These are phyloP conservation scores for Condylostylus longicornis DNA, from an alignment of 1,140 invertebrate genomes.

Conservation along the genomic window DNA sequence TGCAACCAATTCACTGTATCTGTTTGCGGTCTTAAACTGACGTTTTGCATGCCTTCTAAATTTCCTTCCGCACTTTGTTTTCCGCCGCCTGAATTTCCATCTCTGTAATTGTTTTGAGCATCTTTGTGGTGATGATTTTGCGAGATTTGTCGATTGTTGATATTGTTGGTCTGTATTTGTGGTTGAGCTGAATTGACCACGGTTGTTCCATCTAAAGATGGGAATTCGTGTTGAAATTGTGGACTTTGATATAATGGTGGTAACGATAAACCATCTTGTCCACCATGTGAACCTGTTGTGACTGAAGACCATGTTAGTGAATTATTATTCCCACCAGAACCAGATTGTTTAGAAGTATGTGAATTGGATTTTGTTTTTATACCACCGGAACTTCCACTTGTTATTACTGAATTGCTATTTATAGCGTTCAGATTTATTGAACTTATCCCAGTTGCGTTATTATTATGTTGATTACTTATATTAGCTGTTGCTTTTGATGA, in stretches of 20 bases:
- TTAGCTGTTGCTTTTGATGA: background rate
- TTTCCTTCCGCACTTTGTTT: background rate
- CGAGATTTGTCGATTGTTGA: no score
- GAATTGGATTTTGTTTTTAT: slow-evolving; percentile 2
- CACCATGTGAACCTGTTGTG: slow-evolving; percentile 16
- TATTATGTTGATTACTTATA: background rate
- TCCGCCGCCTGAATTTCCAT: slow-evolving; percentile 8
- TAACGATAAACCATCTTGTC: slow-evolving; percentile 8
- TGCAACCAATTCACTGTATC: slow-evolving; percentile 28
- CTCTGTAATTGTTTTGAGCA: slow-evolving; percentile 9
- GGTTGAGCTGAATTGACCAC: slow-evolving; percentile 22
- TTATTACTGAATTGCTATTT: no score
- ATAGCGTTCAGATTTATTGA: no score
- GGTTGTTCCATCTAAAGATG: slow-evolving; percentile 49
- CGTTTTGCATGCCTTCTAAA: slow-evolving; percentile 4
- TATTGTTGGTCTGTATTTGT: background rate
- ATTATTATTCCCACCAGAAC: slow-evolving; percentile 18
- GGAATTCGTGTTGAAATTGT: slow-evolving; percentile 74
- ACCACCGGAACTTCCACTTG: background rate
- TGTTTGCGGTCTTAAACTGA: slow-evolving; percentile 29
- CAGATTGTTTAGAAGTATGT: slow-evolving; percentile 8
- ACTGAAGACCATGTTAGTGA: slow-evolving; percentile 31
- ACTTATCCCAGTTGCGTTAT: no score
- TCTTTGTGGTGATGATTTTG: slow-evolving; percentile 9
- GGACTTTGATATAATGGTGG: slow-evolving; percentile 34